Evolutionary conservation across 2,888 invertebrate genomes (phyloP).

Genomic region (Conistra vaccinii): DNA sequence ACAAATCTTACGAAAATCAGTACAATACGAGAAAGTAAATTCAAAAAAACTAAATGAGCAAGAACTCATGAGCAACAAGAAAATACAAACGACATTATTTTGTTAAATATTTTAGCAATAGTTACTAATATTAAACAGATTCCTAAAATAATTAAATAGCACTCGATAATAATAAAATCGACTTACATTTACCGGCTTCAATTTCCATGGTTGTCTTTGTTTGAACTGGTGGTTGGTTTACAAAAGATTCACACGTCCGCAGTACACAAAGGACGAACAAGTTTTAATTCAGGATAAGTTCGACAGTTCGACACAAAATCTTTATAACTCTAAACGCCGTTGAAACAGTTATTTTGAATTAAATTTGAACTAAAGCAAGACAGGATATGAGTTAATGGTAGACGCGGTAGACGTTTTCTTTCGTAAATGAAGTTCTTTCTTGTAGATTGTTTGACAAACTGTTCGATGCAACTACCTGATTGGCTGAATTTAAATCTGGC

Average conservation of each 20-base stretch:
- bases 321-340: conserved; percentile 75
- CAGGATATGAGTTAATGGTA: conserved; percentile 75
- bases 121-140: not conserved
- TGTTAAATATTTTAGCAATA: not conserved
- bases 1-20: not conserved
- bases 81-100: not conserved
- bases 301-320: conserved; percentile 68
- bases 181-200: conserved; percentile 85
- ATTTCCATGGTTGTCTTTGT: conserved; percentile 82
- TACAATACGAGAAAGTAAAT: not conserved
- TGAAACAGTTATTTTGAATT: conserved; percentile 82
- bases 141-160: not conserved
- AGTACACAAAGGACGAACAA: conserved; percentile 70
- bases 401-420: conserved; percentile 72
- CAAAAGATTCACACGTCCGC: conserved; percentile 72
- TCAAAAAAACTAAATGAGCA: not conserved
- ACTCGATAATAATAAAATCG: conserved; percentile 48
- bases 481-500: conserved; percentile 84
- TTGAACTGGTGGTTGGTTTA: conserved; percentile 60
- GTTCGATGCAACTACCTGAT: conserved; percentile 76
- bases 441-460: conserved; percentile 75
- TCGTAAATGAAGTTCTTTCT: conserved; percentile 68
- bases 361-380: conserved; percentile 73
- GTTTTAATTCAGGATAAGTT: conserved; percentile 69
- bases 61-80: not conserved